Percentiles rank a stretch among this genome's conserved stretches.
phyloP scores from a whole-genome alignment of 2,888 invertebrate genomes.

The Taphrorychus bicolor region DNA sequence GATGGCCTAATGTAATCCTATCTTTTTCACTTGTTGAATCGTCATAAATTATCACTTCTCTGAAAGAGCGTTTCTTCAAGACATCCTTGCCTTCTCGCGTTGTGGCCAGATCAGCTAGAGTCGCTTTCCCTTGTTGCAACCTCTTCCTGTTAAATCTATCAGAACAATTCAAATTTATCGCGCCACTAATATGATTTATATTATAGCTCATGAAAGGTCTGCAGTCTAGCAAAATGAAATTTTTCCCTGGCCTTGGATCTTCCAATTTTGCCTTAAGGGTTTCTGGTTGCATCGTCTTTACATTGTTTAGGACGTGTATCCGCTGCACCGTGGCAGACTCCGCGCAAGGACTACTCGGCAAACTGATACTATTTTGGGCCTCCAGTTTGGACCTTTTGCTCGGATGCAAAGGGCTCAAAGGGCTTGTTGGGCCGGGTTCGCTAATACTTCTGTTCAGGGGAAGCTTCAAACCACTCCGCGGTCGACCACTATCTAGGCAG shows the following conservation, averaged over 20 bases:
- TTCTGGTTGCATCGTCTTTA: slow-evolving; percentile 63
- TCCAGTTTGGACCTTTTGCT: slow-evolving; percentile 63
- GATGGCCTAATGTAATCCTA: slow-evolving; percentile 65
- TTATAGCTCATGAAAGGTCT: slow-evolving; percentile 75
- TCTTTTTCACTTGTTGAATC: slow-evolving; percentile 71
- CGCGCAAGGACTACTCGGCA: slow-evolving; percentile 64
- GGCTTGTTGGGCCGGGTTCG: slow-evolving; percentile 63
- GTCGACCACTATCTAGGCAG: slow-evolving; percentile 62
- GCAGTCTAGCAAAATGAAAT: slow-evolving; percentile 68
- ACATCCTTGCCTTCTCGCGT: slow-evolving; percentile 70
- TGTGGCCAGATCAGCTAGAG: slow-evolving; percentile 69
- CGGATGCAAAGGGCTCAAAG: slow-evolving; percentile 48
- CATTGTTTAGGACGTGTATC: slow-evolving; percentile 62
- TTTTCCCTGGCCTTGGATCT: slow-evolving; percentile 49
- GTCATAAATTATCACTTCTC: slow-evolving; percentile 74
- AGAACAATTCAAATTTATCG: slow-evolving; percentile 75
- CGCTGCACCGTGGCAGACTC: slow-evolving; percentile 64
- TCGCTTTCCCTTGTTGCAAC: slow-evolving; percentile 71
- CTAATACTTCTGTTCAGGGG: slow-evolving; percentile 65
- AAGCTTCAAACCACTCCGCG: slow-evolving; percentile 65
- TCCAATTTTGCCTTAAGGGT: slow-evolving; percentile 62
- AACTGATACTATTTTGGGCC: slow-evolving; percentile 53
- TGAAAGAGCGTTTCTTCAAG: slow-evolving; percentile 63
- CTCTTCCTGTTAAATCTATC: slow-evolving; percentile 72
- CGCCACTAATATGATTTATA: slow-evolving; percentile 71